Evolutionary conservation across 2,113 vertebrate species (phyloP), one percentile per base, ranked within the genome.

Genomic region (Ornithorhynchus anatinus): DNA sequence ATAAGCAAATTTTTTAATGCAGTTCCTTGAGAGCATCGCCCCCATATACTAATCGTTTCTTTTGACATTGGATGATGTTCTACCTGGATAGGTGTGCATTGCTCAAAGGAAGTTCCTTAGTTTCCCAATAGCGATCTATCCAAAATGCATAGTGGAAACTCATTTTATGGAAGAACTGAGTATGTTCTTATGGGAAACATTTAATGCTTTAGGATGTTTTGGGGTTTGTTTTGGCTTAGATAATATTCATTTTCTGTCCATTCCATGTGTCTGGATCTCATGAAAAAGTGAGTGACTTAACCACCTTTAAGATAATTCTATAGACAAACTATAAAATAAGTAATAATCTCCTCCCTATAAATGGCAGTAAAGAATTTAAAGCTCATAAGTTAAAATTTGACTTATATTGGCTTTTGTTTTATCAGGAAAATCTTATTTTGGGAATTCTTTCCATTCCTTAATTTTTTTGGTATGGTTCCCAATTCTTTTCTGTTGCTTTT

Each of bases 391-490:
- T 47, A 64, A 31, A 3, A 12, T 63, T 50, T 23, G 40, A 69
- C 44, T 5, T 39, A 61, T 33, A 10, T 13, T 65, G 37, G n/a
- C 11, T n/a, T 45, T 47, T 15, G 6, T 13, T 50, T 2, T 36
- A 56, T 54, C 12, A 37, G 33, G n/a, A 64, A 70, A 76, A 60
- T 10, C 27, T 25, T 52, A 6, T 8, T 31, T 59, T 76, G 50
- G 60, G 20, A 15, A 54, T 68, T 39, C 44, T 66, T 72, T 45
- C 45, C 29, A n/a, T 35, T 69, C 47, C 45, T 27, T 32, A 52
- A 20, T 50, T 47, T 77, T 79, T 70, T 54, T 69, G 38, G 16
- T 75, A 39, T 69, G 71, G 51, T 9, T 58, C 43, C 39, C 50
- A 50, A 39, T 27, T 69, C 25, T 52, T 51, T 54, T n/a, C n/a